Base-by-base conservation (phyloP, 2,888 invertebrate species). In the Himalopsyche tibetana region DNA sequence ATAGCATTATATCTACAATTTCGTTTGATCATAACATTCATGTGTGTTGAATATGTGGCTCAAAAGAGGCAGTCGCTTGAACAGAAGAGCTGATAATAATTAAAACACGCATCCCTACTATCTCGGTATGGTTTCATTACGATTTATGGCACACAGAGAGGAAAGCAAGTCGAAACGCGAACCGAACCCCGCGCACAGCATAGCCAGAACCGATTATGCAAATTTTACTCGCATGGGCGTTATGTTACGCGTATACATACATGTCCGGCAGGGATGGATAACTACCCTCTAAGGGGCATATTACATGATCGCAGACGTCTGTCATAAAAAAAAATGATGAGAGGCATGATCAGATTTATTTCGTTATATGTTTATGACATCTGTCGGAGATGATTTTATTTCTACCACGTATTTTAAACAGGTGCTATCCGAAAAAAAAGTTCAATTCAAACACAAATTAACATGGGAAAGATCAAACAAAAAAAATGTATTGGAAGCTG, bases 161-260 rank as follows among this genome's bases (percentile, higher is more conserved):
- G 63, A n/a, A 63, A 63, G 63, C 28, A 63, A 63, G 63, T 63
- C n/a, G 63, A 63, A 28, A 63, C 63, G 55, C 55, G 55, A 40
- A 17, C 55, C 17, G 55, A 55, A 11, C 6, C 55, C 28, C n/a
- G 63, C 63, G 19, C 19, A 63, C 5, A 28, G 63, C 63, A 63
- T 63, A 63, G 63, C 63, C 63, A 63, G 63, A 63, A 63, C 63
- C 63, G 63, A 63, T 63, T 63, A 63, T 63, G 63, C 19, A 63
- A 63, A 63, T 63, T 63, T 63, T 63, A 19, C 63, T 63, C 63
- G 63, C 63, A 63, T 63, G 63, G 28, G 63, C n/a, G 63, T 63
- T 63, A 63, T 19, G n/a, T 11, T 19, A 63, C 28, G 28, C 28
- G 3, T 63, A 63, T 63, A 63, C 28, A 19, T 63, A 63, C 11